phyloP scores from a whole-genome alignment of 2,113 vertebrate species.

The Pterocles gutturalis region DNA sequence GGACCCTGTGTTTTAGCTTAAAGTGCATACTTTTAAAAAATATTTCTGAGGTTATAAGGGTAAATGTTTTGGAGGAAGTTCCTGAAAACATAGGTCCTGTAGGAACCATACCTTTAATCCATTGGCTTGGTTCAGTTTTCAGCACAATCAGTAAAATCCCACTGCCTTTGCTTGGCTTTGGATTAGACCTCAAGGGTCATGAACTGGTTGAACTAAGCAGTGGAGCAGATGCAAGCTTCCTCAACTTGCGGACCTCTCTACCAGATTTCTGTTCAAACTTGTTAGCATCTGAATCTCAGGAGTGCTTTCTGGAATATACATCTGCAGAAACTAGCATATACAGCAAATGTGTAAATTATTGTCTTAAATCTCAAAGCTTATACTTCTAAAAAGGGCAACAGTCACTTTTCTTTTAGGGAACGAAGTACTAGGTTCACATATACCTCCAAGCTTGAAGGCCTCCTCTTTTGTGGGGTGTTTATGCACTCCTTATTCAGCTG shows the following conservation, averaged over 20 bases:
- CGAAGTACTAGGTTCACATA: background rate
- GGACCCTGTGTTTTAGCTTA: conserved; percentile 46
- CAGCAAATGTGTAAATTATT: conserved; percentile 36
- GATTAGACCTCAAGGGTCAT: conserved; percentile 53
- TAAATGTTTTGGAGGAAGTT: conserved; percentile 52
- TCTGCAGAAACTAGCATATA: conserved; percentile 23
- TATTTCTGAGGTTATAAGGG: conserved; percentile 55
- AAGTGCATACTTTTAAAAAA: conserved; percentile 21
- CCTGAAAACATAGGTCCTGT: conserved; percentile 50
- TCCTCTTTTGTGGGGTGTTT: conserved; percentile 44
- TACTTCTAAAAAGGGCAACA: background rate
- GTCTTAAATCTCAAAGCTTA: conserved; percentile 35
- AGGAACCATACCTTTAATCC: conserved; percentile 51
- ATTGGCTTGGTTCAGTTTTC: conserved; percentile 58
- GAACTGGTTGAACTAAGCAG: conserved; percentile 47
- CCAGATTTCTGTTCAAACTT: conserved; percentile 44
- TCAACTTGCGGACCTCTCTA: conserved; percentile 28
- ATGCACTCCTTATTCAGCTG: conserved; percentile 48
- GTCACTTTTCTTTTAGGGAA: background rate
- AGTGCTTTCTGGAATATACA: conserved; percentile 51
- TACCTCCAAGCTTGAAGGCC: background rate
- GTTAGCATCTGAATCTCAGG: conserved; percentile 55
- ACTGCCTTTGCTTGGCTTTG: conserved; percentile 49
- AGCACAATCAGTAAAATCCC: conserved; percentile 62
- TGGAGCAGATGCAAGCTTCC: conserved; percentile 51